These are phyloP conservation scores for Latrodectus hesperus DNA, from an alignment of 2,888 invertebrate genomes.

Conservation along the genomic window DNA sequence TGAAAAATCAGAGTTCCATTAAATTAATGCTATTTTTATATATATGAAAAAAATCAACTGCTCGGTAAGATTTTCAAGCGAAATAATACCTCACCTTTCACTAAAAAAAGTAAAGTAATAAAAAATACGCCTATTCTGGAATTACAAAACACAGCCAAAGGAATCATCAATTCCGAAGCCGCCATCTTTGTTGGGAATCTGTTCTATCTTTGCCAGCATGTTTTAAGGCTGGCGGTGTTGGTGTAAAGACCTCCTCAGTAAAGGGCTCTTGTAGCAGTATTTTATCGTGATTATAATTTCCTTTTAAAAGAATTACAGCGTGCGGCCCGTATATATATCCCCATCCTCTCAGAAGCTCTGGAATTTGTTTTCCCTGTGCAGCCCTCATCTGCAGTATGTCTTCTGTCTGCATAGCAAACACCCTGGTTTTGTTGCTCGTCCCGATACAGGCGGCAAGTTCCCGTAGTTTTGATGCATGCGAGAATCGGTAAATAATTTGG, in stretches of 20 bases:
- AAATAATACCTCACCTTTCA: background rate
- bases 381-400: conserved; percentile 62
- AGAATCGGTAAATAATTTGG: conserved; percentile 63
- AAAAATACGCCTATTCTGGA: background rate
- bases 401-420: conserved; percentile 50
- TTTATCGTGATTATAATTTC: conserved; percentile 64
- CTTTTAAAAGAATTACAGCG: conserved; percentile 64
- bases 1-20: background rate
- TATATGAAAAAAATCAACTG: too few species aligned
- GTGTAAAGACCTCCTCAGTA: background rate
- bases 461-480: conserved; percentile 51
- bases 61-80: too few species aligned
- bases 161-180: conserved; percentile 2
- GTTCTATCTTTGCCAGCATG: conserved; percentile 5
- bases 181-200: conserved; percentile 25
- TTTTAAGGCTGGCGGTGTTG: background rate
- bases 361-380: conserved; percentile 51
- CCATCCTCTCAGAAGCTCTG: conserved; percentile 42
- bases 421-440: background rate
- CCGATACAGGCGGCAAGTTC: background rate
- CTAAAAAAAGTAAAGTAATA: background rate
- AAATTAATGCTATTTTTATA: background rate
- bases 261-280: conserved; percentile 7
- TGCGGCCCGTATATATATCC: conserved; percentile 37
- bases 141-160: background rate